phyloP scores from a whole-genome alignment of 2,888 invertebrate genomes.

The Drosophila meridionalis region DNA sequence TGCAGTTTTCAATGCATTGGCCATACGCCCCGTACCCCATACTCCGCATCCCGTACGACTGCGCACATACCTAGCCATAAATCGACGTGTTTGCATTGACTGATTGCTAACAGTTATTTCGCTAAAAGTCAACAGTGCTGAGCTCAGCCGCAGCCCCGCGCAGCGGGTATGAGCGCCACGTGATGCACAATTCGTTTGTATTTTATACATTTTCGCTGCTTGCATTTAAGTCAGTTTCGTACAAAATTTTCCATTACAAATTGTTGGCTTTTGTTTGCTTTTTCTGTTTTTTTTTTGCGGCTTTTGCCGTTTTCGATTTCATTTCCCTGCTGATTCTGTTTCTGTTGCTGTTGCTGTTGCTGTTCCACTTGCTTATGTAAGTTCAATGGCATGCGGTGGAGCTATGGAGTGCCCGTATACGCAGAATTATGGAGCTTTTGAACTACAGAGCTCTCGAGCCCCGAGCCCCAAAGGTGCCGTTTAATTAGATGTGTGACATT shows the following conservation, averaged over 20 bases:
- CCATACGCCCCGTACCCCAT: conserved; percentile 32
- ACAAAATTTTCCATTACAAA: conserved; percentile 72
- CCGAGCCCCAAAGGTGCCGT: conserved; percentile 6
- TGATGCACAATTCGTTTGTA: conserved; percentile 44
- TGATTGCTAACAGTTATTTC: conserved; percentile 35
- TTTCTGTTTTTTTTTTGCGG: conserved; percentile 28
- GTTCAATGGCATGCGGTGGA: conserved; percentile 70
- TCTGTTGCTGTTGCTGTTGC: conserved; percentile 14
- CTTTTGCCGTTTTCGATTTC: conserved; percentile 57
- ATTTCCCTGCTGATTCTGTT: conserved; percentile 29
- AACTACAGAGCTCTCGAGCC: background rate
- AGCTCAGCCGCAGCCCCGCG: conserved; percentile 1
- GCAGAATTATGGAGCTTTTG: conserved; percentile 6
- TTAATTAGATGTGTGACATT: conserved; percentile 57
- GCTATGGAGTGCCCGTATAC: conserved; percentile 10
- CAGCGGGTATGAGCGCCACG: conserved; percentile 43
- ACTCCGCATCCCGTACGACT: background rate
- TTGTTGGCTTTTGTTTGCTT: conserved; percentile 59
- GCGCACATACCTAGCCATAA: conserved; percentile 9
- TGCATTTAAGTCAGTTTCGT: conserved; percentile 60
- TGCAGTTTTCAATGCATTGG: conserved; percentile 14
- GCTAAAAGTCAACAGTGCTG: conserved; percentile 27
- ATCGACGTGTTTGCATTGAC: conserved; percentile 39
- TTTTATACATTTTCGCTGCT: conserved; percentile 20
- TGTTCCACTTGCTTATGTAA: conserved; percentile 64